Base-by-base conservation (phyloP, 2,888 invertebrate species). In the Tenthredo scrophulariae region DNA sequence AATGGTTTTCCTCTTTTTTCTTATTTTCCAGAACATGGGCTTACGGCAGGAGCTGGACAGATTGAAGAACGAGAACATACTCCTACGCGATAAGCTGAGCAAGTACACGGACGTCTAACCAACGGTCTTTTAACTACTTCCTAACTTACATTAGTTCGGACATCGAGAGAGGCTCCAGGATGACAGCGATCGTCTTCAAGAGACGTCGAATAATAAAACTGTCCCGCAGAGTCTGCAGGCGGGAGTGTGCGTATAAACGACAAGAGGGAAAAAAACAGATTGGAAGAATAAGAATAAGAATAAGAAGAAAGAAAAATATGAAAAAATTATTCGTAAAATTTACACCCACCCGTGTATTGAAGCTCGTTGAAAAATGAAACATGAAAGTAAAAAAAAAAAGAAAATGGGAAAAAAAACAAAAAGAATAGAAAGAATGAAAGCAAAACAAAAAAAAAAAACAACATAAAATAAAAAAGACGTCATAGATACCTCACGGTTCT, bases 41-140 rank as follows among this genome's bases (percentile, higher is more conserved):
- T 95, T 98, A 93, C 97, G 97, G 92, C 97, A 97, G 95, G 98
- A 98, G 94, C 95, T 98, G 93, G 98, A 98, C 94, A 96, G 97
- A 94, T 95, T 98, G 94, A 97, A 98, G 95, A 98, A 97, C 94
- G 98, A 98, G 94, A 98, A 98, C 94, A 96, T 97, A 95, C 96
- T 97, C 94, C 95, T 98, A 93, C 97, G 97, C 94, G 97, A 97
- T 94, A 97, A 97, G 95, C 95, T 97, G 94, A 96, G 97, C 92
- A 97, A 97, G 95, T 97, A 96, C 94, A 96, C 97, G 95, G 97
- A 97, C 94, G 97, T 97, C 94, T 96, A 95, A 96, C 94, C 93
- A 91, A 91, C 91, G 90, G 88, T 87, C 85, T 37, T 62, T 33
- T 22, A 72, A 67, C 50, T 67, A 70, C 58, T 84, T 79, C 77